phyloP scores from a whole-genome alignment of 1,140 invertebrate genomes.

The Meloidogyne exigua region DNA sequence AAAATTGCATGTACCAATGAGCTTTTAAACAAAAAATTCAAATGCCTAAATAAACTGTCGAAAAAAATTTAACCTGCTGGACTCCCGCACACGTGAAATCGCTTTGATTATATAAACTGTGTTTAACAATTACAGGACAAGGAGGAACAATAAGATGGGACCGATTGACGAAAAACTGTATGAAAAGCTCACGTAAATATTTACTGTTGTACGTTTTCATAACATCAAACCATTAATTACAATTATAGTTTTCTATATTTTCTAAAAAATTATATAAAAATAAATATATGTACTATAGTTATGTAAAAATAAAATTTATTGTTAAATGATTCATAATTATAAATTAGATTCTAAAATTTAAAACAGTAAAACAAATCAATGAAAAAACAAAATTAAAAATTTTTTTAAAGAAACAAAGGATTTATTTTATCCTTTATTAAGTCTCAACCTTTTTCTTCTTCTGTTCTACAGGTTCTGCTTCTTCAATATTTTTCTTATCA shows the following conservation, averaged over 20 bases:
- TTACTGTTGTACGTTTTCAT: neutral
- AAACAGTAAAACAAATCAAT: conserved; percentile 2
- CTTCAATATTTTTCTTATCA: neutral
- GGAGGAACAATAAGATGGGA: neutral
- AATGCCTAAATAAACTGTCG: too few relatives aligned
- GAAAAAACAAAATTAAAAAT: neutral
- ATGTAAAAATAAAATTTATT: too few relatives aligned
- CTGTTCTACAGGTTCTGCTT: neutral
- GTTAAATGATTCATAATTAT: neutral
- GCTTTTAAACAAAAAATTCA: too few relatives aligned
- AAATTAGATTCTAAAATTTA: neutral
- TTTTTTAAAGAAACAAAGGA: neutral
- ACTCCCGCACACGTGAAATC: neutral
- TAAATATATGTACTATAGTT: too few relatives aligned
- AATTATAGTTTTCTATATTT: too few relatives aligned
- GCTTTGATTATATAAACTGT: neutral
- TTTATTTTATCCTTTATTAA: neutral
- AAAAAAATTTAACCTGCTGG: neutral
- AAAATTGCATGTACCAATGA: too few relatives aligned
- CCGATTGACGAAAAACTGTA: neutral
- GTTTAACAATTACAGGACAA: neutral
- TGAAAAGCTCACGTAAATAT: conserved; percentile 1
- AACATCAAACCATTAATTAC: neutral
- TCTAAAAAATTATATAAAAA: too few relatives aligned
- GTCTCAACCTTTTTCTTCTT: neutral